Conservation (phyloP, 2,888 invertebrate genomes). For the Agonopterix alstromeriana region DNA sequence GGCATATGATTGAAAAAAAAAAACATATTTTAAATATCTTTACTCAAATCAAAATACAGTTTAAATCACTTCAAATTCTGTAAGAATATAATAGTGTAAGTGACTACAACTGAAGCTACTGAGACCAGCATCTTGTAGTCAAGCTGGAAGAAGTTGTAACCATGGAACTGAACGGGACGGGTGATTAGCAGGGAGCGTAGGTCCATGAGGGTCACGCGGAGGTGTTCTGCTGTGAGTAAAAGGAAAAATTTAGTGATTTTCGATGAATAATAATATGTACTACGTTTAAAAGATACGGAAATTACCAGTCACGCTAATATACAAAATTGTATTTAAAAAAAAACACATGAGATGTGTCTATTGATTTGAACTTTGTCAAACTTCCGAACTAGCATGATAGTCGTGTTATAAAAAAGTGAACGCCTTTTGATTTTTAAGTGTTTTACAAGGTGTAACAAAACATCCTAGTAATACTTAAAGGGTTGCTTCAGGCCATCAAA, state of each 20-base stretch:
- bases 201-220: background rate
- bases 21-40: too few relatives aligned
- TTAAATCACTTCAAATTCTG: conserved; percentile 14
- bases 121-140: conserved; percentile 37
- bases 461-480: too few relatives aligned
- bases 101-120: conserved; percentile 33
- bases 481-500: too few relatives aligned
- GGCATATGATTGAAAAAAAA: too few relatives aligned
- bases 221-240: background rate
- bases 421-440: too few relatives aligned
- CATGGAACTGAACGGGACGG: conserved; percentile 24
- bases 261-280: too few relatives aligned
- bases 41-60: too few relatives aligned
- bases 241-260: background rate
- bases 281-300: too few relatives aligned
- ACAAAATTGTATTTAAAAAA: background rate
- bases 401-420: too few relatives aligned
- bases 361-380: too few relatives aligned
- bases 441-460: too few relatives aligned
- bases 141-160: conserved; percentile 32
- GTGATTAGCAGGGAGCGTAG: conserved; percentile 19
- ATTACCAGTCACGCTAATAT: background rate
- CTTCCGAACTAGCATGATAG: too few relatives aligned
- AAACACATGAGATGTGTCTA: background rate
- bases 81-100: conserved; percentile 41